phyloP scores from a whole-genome alignment of 2,797 vertebrate genomes.

The Coendou prehensilis region DNA sequence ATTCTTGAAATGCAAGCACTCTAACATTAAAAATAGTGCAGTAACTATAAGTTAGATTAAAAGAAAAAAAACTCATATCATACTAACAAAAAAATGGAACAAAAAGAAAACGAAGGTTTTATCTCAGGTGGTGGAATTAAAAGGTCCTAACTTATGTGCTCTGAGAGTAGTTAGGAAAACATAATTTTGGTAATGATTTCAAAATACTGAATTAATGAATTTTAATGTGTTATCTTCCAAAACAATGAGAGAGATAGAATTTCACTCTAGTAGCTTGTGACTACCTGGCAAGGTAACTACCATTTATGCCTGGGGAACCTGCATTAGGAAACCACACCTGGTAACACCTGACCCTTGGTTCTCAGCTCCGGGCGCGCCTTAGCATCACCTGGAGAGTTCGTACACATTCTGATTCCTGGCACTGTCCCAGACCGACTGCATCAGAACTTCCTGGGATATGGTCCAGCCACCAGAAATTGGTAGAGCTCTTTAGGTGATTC shows the following conservation, averaged over 20 bases:
- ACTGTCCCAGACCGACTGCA: not conserved
- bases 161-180: not conserved
- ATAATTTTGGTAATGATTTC: conserved; percentile 21
- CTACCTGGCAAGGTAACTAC: not conserved
- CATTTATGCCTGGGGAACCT: not conserved
- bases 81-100: conserved; percentile 5
- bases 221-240: not conserved
- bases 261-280: not conserved
- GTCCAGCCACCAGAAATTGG: not conserved
- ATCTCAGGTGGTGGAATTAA: not conserved
- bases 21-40: conserved; percentile 29
- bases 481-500: not conserved
- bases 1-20: conserved; percentile 8
- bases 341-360: not conserved
- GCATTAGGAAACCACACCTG: not conserved
- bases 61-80: not conserved
- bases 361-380: not conserved
- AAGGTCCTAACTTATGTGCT: not conserved
- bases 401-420: not conserved
- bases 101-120: conserved; percentile 48
- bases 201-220: not conserved
- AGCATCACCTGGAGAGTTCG: not conserved
- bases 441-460: not conserved
- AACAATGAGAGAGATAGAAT: not conserved
- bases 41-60: not conserved